A percentile compares a stretch with the other conserved stretches of the same genome.
phyloP scores from a whole-genome alignment of 2,797 vertebrate genomes.

The Pipistrellus nathusii region DNA sequence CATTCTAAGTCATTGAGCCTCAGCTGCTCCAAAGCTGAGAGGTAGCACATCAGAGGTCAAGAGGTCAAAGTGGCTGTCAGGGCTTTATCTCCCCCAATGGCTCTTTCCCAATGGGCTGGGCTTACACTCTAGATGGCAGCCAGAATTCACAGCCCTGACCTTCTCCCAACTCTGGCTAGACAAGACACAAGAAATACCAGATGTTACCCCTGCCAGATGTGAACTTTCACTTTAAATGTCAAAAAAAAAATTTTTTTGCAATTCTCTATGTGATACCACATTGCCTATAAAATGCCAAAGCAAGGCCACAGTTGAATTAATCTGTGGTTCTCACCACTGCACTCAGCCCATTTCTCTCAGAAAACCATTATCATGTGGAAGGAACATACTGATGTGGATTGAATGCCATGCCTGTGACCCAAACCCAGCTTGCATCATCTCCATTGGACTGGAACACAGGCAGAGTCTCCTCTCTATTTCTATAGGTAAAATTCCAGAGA shows the following conservation, averaged over 20 bases:
- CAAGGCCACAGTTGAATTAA: neutral
- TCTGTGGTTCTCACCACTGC: neutral
- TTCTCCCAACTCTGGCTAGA: neutral
- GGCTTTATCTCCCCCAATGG: neutral
- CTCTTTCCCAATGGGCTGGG: neutral
- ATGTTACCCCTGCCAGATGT: neutral
- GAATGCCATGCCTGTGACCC: neutral
- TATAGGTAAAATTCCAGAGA: neutral
- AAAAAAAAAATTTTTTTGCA: neutral
- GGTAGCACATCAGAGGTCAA: neutral
- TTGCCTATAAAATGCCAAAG: neutral
- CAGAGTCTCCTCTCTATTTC: neutral
- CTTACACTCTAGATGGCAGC: neutral
- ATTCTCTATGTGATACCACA: neutral
- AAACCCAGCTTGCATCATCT: neutral
- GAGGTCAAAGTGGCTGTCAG: neutral
- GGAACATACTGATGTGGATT: neutral
- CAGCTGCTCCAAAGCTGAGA: neutral
- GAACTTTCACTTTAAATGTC: neutral
- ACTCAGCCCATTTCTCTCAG: neutral
- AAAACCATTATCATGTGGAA: neutral
- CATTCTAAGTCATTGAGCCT: neutral
- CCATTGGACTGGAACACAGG: neutral
- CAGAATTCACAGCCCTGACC: neutral
- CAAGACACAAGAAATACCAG: neutral